These are phyloP conservation scores for Zosterops lateralis DNA, from an alignment of 2,113 vertebrate genomes.

Conservation along the genomic window DNA sequence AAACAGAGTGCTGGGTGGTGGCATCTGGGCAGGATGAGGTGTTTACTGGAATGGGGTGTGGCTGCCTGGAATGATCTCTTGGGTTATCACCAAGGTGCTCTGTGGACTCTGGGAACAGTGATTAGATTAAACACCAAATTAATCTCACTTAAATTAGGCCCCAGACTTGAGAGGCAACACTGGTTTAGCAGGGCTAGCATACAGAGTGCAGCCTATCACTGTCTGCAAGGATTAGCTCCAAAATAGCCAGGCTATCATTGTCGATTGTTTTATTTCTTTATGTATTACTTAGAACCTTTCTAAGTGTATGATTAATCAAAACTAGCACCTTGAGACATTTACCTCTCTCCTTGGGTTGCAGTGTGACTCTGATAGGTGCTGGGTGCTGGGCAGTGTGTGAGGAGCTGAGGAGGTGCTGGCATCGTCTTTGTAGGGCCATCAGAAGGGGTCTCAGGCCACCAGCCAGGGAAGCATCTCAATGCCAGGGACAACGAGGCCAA, in stretches of 20 bases:
- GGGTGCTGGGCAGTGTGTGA: background rate
- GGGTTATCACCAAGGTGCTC: background rate
- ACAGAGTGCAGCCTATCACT: no score
- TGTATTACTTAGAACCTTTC: background rate
- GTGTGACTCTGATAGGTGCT: accelerated
- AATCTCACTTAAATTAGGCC: background rate
- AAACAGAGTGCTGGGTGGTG: background rate
- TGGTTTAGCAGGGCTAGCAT: background rate
- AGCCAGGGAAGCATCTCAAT: background rate
- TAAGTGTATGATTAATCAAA: background rate
- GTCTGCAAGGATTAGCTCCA: background rate
- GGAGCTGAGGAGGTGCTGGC: background rate
- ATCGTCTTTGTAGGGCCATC: background rate
- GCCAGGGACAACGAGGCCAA: background rate
- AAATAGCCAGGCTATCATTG: background rate
- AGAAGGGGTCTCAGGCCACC: background rate
- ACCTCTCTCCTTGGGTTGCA: background rate
- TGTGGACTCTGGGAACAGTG: background rate
- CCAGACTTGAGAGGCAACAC: no score
- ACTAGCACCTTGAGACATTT: background rate
- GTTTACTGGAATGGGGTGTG: background rate
- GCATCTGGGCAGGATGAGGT: background rate
- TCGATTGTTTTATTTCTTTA: background rate
- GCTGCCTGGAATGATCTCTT: background rate
- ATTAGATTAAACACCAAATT: background rate